phyloP scores from a whole-genome alignment of 2,797 vertebrate genomes.

The Glossophaga mutica region DNA sequence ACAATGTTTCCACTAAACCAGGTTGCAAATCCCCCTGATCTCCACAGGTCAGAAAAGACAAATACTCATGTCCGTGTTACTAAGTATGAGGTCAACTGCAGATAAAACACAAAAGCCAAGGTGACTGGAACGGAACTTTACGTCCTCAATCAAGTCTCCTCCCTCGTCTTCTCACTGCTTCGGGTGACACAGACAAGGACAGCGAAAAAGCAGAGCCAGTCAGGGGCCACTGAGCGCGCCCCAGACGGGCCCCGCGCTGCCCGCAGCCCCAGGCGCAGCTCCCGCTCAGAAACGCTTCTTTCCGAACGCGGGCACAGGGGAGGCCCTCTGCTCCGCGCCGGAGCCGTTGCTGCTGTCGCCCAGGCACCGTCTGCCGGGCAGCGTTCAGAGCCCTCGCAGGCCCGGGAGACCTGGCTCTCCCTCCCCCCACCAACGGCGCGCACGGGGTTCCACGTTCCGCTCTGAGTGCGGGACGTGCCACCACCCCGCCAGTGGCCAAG shows the following conservation, averaged over 20 bases:
- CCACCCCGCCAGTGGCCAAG: neutral
- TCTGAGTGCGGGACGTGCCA: neutral
- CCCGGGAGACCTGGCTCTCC: neutral
- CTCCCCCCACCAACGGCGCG: neutral
- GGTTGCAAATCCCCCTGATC: neutral
- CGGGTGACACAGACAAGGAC: neutral
- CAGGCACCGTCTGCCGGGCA: too few species aligned
- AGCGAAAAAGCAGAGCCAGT: neutral
- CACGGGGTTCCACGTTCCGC: neutral
- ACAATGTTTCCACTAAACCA: conserved; percentile 3
- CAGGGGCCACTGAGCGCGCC: neutral
- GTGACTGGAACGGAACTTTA: neutral
- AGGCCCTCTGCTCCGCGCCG: neutral
- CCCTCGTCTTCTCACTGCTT: neutral
- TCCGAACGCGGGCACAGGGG: neutral
- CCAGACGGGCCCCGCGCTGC: neutral
- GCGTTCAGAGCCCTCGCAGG: too few species aligned
- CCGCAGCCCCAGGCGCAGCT: neutral
- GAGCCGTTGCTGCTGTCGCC: too few species aligned
- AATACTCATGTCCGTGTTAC: neutral
- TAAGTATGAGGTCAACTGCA: neutral
- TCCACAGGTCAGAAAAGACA: neutral
- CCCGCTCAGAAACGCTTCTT: neutral
- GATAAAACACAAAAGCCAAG: neutral
- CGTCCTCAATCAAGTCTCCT: neutral